Conservation (phyloP, 2,888 invertebrate species). For the Cinara cedri region DNA sequence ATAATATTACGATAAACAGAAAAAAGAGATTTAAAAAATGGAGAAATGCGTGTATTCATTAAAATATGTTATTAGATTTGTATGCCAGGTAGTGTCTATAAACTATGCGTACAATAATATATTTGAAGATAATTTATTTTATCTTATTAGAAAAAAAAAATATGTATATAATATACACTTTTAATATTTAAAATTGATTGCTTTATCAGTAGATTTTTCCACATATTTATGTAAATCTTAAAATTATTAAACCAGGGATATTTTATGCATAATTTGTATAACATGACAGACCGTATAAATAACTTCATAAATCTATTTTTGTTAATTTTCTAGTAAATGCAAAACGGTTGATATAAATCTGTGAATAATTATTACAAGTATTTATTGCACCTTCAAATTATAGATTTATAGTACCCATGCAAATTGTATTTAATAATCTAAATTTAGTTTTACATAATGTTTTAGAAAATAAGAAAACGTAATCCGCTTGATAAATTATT, state of each 20-base stretch:
- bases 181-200: conserved; percentile 29
- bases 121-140: no score
- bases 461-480: neutral
- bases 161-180: conserved; percentile 3
- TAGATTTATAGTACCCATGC: neutral
- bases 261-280: conserved; percentile 3
- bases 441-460: conserved; percentile 5
- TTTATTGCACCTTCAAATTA: conserved; percentile 18
- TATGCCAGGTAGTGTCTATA: no score
- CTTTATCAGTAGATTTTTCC: conserved; percentile 17
- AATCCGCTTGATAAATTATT: conserved; percentile 4
- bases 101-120: no score
- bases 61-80: no score
- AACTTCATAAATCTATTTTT: conserved; percentile 28
- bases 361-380: conserved; percentile 11
- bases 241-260: neutral
- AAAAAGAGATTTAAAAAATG: no score
- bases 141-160: no score
- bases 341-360: conserved; percentile 6
- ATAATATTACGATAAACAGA: no score
- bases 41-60: no score
- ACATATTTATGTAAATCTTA: conserved; percentile 34
- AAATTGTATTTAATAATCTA: neutral
- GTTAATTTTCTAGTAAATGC: conserved; percentile 25
- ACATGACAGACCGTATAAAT: conserved; percentile 37